Percentiles rank a stretch among this genome's conserved stretches.
These are phyloP conservation scores for Euwallacea fornicatus DNA, from an alignment of 1,140 invertebrate genomes.

Conservation along the genomic window DNA sequence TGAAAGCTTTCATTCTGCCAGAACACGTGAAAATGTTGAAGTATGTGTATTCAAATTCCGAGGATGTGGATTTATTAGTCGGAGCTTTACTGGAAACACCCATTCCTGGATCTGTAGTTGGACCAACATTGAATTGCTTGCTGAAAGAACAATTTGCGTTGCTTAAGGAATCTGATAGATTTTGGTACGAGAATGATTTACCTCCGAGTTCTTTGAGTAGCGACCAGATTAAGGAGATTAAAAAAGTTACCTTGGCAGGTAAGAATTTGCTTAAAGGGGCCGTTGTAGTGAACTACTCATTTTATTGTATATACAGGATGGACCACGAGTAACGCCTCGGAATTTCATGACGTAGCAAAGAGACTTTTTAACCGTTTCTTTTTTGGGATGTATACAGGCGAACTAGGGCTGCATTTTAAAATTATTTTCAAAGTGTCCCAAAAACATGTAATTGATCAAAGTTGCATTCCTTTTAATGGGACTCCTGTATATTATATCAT, in stretches of 20 bases:
- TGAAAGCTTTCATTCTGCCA: conserved; percentile 65
- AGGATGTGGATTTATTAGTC: conserved; percentile 85
- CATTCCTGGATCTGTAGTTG: conserved; percentile 75
- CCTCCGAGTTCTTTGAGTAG: conserved; percentile 81
- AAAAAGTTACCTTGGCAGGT: conserved; percentile 76
- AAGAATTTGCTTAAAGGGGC: neutral
- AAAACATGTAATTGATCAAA: no score
- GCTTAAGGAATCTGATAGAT: conserved; percentile 80
- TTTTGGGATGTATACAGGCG: no score
- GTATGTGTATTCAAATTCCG: conserved; percentile 69
- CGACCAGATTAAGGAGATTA: conserved; percentile 84
- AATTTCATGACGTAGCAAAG: no score
- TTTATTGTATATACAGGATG: neutral
- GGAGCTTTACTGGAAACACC: conserved; percentile 84
- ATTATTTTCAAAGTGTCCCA: no score
- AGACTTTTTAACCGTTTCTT: no score
- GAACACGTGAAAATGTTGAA: conserved; percentile 61
- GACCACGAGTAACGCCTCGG: no score
- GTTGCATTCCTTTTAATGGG: no score
- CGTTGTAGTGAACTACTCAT: no score
- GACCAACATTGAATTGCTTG: conserved; percentile 85
- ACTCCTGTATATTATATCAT: no score
- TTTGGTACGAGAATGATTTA: conserved; percentile 96
- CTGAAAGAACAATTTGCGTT: conserved; percentile 78
- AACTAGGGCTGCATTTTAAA: neutral